Evolutionary conservation across 2,888 invertebrate species (phyloP).

Genomic region (Encarsia formosa): DNA sequence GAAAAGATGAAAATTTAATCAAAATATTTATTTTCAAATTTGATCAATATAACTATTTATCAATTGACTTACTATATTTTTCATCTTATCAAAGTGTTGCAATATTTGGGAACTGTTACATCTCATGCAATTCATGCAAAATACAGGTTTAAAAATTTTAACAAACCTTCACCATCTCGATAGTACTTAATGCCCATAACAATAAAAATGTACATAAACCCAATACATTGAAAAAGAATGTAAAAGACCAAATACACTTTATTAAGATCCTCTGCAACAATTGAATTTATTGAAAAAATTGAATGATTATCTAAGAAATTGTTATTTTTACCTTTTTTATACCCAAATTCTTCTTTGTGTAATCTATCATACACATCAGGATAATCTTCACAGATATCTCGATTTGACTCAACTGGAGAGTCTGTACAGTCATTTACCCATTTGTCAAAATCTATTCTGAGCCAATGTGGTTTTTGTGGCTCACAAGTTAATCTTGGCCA

Average conservation of each 20-base stretch:
- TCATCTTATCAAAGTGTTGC: too few relatives aligned
- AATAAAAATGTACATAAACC: conserved; percentile 71
- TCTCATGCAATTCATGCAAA: too few relatives aligned
- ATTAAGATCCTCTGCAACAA: conserved; percentile 68
- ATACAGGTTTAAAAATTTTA: too few relatives aligned
- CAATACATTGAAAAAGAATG: conserved; percentile 85
- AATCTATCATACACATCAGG: conserved; percentile 70
- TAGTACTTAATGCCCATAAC: conserved; percentile 73
- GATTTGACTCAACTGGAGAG: conserved; percentile 57
- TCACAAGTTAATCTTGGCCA: conserved; percentile 82
- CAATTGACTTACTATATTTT: too few relatives aligned
- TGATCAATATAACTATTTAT: too few relatives aligned
- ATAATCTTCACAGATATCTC: conserved; percentile 74
- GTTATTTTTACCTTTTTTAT: conserved; percentile 61
- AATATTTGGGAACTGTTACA: too few relatives aligned
- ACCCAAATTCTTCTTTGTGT: conserved; percentile 74
- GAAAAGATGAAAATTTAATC: too few relatives aligned
- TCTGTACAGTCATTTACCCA: conserved; percentile 79
- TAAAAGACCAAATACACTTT: conserved; percentile 84
- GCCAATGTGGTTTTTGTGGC: conserved; percentile 83
- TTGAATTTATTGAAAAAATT: not conserved
- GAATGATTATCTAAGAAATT: not conserved
- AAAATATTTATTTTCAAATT: too few relatives aligned
- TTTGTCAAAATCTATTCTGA: conserved; percentile 90
- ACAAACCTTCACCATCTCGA: conserved; percentile 65